Evolutionary conservation across 2,888 invertebrate genomes (phyloP).

Genomic region (Tipula lateralis): DNA sequence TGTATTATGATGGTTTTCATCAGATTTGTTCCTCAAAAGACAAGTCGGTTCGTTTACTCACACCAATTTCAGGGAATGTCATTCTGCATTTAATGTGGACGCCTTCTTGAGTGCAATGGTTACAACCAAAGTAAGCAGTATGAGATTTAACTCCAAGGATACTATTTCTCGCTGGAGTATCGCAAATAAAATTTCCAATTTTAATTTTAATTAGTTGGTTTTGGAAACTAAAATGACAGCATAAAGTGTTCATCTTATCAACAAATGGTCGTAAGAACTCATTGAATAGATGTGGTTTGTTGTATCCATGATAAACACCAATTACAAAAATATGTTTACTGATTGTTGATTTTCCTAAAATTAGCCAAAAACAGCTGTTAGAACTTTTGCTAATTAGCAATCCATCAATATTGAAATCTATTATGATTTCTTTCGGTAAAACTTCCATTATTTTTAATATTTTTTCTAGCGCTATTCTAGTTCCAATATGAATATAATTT

Average conservation of each 20-base stretch:
- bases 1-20: constrained; percentile 36
- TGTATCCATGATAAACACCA: neutral
- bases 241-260: neutral
- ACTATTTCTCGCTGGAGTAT: neutral
- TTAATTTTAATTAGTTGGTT: neutral
- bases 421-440: neutral
- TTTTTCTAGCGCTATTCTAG: neutral
- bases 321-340: neutral
- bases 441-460: neutral
- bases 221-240: neutral
- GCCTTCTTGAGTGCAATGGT: constrained; percentile 33
- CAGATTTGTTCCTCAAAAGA: constrained; percentile 28
- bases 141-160: constrained; percentile 29
- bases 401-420: constrained; percentile 5
- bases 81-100: constrained; percentile 33
- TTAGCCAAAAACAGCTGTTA: neutral
- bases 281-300: neutral
- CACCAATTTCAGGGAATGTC: constrained; percentile 30
- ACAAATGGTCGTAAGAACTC: neutral
- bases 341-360: neutral
- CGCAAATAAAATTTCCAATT: neutral
- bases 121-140: constrained; percentile 32
- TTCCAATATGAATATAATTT: neutral
- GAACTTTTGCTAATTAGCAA: neutral
- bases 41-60: neutral